Evolutionary conservation across 2,113 vertebrate species (phyloP).

Genomic region (Esox niger): DNA sequence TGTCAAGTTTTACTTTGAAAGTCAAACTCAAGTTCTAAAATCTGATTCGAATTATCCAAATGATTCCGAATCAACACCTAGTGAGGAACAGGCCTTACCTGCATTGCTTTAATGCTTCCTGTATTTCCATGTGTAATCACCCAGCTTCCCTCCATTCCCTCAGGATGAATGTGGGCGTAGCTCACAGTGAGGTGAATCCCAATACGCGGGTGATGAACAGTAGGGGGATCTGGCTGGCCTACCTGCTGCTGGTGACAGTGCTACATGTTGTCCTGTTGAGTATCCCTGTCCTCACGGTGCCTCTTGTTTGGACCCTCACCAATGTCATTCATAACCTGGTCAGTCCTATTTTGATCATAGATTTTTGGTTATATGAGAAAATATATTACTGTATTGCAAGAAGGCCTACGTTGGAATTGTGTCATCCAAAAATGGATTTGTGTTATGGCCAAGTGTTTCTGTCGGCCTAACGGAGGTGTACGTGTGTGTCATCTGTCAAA

Average conservation of each 20-base stretch:
- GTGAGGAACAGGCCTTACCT: too few species aligned
- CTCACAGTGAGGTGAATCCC: constrained; percentile 95
- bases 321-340: constrained; percentile 96
- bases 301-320: constrained; percentile 91
- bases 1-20: too few species aligned
- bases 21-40: too few species aligned
- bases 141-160: constrained; percentile 7
- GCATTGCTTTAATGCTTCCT: too few species aligned
- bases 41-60: too few species aligned
- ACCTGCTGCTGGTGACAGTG: constrained; percentile 81
- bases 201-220: constrained; percentile 95
- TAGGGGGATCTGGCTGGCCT: constrained; percentile 91
- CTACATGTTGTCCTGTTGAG: constrained; percentile 88
- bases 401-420: constrained; percentile 4
- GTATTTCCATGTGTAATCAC: background rate
- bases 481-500: constrained; percentile 13
- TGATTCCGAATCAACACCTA: too few species aligned
- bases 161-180: constrained; percentile 94
- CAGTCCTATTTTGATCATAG: constrained; percentile 36
- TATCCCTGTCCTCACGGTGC: constrained; percentile 90
- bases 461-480: too few species aligned
- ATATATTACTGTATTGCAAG: too few species aligned
- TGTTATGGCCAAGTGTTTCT: too few species aligned
- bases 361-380: background rate
- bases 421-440: too few species aligned